These are phyloP conservation scores for Aeoliscus strigatus DNA, from an alignment of 2,797 vertebrate genomes.

Conservation along the genomic window DNA sequence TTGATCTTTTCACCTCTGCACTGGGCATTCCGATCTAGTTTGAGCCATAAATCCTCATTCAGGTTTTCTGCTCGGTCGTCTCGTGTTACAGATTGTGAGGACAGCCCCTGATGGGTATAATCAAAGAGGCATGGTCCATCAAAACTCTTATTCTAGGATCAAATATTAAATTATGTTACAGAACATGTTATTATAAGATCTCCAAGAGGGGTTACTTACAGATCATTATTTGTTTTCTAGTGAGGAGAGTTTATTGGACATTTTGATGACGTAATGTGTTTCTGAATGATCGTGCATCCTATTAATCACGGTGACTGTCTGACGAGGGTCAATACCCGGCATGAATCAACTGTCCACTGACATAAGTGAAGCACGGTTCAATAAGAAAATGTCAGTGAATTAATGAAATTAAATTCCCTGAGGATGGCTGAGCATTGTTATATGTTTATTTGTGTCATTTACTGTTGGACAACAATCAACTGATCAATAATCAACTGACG, in stretches of 20 bases:
- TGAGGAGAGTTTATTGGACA: slow-evolving; percentile 16
- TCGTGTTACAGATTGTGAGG: no score
- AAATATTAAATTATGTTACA: no score
- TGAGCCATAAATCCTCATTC: no score
- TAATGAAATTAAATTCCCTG: slow-evolving; percentile 11
- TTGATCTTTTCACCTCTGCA: no score
- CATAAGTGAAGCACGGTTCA: slow-evolving; percentile 13
- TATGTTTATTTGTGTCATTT: slow-evolving; percentile 1
- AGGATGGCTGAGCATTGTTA: slow-evolving; percentile 1
- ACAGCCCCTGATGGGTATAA: no score
- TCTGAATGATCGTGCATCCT: slow-evolving; percentile 24
- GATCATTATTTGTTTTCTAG: slow-evolving; percentile 16
- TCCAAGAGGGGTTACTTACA: slow-evolving; percentile 1
- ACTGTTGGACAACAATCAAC: no score
- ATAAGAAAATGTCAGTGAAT: slow-evolving; percentile 14
- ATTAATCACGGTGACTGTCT: slow-evolving; percentile 27
- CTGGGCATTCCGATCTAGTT: no score
- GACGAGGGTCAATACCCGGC: slow-evolving; percentile 32
- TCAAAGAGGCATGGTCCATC: no score
- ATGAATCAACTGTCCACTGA: slow-evolving; percentile 34
- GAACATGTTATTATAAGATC: neutral
- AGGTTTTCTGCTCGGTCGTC: no score
- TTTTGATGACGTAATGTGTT: slow-evolving; percentile 27
- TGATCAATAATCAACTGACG: no score
- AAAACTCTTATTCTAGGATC: no score